A percentile compares a stretch with the other conserved stretches of the same genome.
phyloP scores from a whole-genome alignment of 2,888 invertebrate genomes.

The Xestia sexstrigata region DNA sequence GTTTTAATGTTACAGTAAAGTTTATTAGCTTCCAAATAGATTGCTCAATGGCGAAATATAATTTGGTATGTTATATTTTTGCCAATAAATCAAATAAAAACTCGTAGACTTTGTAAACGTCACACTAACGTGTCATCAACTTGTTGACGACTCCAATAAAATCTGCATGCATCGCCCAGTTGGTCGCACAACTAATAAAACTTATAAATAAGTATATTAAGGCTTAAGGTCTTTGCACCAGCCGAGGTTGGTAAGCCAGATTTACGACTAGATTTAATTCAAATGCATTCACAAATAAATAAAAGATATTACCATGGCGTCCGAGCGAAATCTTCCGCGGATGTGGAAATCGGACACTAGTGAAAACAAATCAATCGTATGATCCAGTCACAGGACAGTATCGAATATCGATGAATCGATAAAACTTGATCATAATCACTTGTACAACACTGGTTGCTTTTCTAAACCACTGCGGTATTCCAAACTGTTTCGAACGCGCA shows the following conservation, averaged over 20 bases:
- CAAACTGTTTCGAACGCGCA: constrained; percentile 62
- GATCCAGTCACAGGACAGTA: constrained; percentile 70
- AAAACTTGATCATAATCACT: constrained; percentile 62
- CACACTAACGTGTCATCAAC: constrained; percentile 46
- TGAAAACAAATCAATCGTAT: constrained; percentile 69
- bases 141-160: constrained; percentile 44
- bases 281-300: constrained; percentile 43
- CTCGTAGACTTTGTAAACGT: constrained; percentile 30
- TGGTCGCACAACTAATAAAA: constrained; percentile 46
- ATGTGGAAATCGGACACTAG: constrained; percentile 71
- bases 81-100: constrained; percentile 46
- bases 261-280: constrained; percentile 45
- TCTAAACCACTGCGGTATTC: constrained; percentile 66
- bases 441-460: constrained; percentile 68
- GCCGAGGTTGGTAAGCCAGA: constrained; percentile 26
- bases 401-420: constrained; percentile 68
- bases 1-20: constrained; percentile 20
- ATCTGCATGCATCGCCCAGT: constrained; percentile 44
- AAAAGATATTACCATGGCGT: constrained; percentile 73
- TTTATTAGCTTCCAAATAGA: constrained; percentile 44
- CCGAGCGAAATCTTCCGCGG: constrained; percentile 71
- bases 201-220: constrained; percentile 53
- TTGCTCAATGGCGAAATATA: constrained; percentile 20
- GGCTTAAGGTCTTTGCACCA: constrained; percentile 49
- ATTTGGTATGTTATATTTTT: constrained; percentile 19